A percentile compares a stretch with the other conserved stretches of the same genome.
Conservation (phyloP, 2,797 vertebrate species). For the Chloroceryle amazona region DNA sequence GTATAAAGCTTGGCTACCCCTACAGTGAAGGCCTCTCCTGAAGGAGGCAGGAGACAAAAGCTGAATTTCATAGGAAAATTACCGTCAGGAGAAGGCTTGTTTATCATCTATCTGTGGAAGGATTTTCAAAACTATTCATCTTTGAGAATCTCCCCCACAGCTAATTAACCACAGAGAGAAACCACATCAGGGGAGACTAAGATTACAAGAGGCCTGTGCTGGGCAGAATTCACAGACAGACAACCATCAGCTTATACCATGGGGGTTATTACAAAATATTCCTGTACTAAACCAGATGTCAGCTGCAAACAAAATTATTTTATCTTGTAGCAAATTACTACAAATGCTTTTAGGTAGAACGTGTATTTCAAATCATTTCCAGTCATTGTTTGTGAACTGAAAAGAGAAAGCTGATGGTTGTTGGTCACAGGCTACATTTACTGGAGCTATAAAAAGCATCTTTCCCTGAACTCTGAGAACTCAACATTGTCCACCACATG, state of each 20-base stretch:
- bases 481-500: neutral
- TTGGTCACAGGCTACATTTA: neutral
- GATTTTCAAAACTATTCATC: neutral
- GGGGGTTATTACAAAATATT: neutral
- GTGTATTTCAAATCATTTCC: neutral
- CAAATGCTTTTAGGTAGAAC: slow-evolving; percentile 15
- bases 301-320: neutral
- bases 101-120: neutral
- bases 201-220: neutral
- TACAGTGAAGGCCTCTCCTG: neutral
- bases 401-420: neutral
- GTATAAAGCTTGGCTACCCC: neutral
- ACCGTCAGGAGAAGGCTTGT: neutral
- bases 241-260: neutral
- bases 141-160: neutral
- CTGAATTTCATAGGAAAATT: neutral
- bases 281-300: neutral
- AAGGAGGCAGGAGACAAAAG: neutral
- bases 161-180: neutral
- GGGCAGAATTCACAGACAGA: neutral
- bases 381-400: neutral
- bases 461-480: neutral
- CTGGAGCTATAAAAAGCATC: neutral
- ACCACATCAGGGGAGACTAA: neutral
- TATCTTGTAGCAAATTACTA: neutral